Conservation (phyloP, 2,113 vertebrate species). For the Hippocampus comes region DNA sequence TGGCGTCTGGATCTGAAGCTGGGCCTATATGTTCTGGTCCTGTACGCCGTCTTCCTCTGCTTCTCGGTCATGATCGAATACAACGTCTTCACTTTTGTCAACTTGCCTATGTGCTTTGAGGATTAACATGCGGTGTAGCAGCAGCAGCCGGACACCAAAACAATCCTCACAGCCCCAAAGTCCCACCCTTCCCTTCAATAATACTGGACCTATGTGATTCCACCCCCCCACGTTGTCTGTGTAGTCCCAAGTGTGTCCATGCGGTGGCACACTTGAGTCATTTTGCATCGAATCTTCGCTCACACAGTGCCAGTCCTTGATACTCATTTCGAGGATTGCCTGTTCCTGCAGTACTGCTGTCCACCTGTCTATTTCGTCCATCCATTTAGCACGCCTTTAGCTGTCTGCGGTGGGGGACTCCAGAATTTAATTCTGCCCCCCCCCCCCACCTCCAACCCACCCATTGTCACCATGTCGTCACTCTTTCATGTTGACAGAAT, state of each 20-base stretch:
- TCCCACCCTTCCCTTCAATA: neutral
- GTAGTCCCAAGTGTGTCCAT: slow-evolving; percentile 22
- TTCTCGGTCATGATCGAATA: slow-evolving; percentile 97
- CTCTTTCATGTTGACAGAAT: slow-evolving; percentile 21
- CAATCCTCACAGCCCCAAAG: slow-evolving; percentile 13
- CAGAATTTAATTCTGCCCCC: slow-evolving; percentile 51
- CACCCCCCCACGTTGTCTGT: slow-evolving; percentile 23
- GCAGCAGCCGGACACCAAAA: slow-evolving; percentile 47
- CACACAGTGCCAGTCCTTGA: slow-evolving; percentile 43
- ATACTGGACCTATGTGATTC: slow-evolving; percentile 43
- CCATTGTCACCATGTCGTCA: slow-evolving; percentile 47
- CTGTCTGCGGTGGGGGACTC: slow-evolving; percentile 42
- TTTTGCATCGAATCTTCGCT: slow-evolving; percentile 35
- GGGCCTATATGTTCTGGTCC: slow-evolving; percentile 83
- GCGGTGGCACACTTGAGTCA: slow-evolving; percentile 26
- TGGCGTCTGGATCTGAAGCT: slow-evolving; percentile 91
- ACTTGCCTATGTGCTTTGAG: slow-evolving; percentile 94
- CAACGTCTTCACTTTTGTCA: slow-evolving; percentile 98
- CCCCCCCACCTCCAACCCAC: slow-evolving; percentile 9
- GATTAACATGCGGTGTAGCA: slow-evolving; percentile 58
- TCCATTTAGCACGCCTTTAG: slow-evolving; percentile 69
- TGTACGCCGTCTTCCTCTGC: slow-evolving; percentile 92
- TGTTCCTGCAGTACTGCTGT: slow-evolving; percentile 24
- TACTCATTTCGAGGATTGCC: slow-evolving; percentile 25
- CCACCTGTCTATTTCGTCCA: slow-evolving; percentile 39